A percentile compares a stretch with the other conserved stretches of the same genome.
Evolutionary conservation across 2,113 vertebrate genomes (phyloP).

Genomic region (Neopipo cinnamomea): DNA sequence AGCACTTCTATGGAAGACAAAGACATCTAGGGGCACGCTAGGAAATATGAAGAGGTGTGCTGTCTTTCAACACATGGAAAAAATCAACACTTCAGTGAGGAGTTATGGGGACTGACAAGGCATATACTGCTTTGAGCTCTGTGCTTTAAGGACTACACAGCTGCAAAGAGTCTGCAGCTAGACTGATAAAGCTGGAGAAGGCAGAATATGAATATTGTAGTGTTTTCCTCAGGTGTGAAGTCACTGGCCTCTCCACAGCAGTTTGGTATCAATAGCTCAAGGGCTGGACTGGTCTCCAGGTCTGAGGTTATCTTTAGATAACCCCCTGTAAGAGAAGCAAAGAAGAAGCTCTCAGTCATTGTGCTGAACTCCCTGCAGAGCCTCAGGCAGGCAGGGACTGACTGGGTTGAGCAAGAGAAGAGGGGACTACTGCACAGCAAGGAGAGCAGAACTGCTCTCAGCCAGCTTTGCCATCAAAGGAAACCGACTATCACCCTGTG

Average conservation of each 20-base stretch:
- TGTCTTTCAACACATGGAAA: neutral
- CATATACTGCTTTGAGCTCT: neutral
- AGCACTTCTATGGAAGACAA: neutral
- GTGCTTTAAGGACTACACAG: neutral
- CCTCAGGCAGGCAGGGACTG: neutral
- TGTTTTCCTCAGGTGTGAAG: neutral
- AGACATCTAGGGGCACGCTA: neutral
- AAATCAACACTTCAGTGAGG: neutral
- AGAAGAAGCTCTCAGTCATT: neutral
- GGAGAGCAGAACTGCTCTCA: neutral
- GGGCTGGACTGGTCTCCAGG: neutral
- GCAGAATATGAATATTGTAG: neutral
- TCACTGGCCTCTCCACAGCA: neutral
- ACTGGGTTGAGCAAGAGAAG: neutral
- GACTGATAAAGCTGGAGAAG: neutral
- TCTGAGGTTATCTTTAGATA: neutral
- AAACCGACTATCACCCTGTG: neutral
- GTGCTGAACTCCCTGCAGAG: neutral
- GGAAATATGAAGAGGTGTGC: neutral
- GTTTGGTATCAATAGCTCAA: neutral
- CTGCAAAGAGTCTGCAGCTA: neutral
- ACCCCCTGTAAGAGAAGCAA: neutral
- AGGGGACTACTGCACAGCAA: neutral
- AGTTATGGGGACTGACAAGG: neutral
- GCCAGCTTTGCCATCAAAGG: neutral